Base-by-base conservation (phyloP, 2,888 invertebrate species). In the Andricus curvator region DNA sequence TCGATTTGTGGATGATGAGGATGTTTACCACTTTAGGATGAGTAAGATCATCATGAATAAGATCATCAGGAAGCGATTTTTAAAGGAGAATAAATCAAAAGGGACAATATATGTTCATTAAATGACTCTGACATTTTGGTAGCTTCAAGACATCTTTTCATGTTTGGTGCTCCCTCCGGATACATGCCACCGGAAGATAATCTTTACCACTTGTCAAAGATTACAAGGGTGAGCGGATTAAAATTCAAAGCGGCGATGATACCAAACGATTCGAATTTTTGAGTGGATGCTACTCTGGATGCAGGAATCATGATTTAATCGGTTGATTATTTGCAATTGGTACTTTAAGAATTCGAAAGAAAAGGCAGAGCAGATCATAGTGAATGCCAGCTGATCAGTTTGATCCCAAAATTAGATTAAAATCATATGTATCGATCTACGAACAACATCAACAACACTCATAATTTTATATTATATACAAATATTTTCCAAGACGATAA, bases 91-190 rank as follows among this genome's bases (percentile, higher is more conserved):
- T 68, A 78, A 13, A 64, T n/a, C 17, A 70, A 37, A 37, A 64
- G 66, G 67, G 88, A 86, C 89, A 87, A 89, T 90, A 88, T 84
- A 86, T 88, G 77, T 84, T 79, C 88, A 83, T 88, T 86, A 88
- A 88, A 89, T 88, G 88, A 86, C 83, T 77, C 13, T 81, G 83
- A 78, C 83, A 80, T 85, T 70, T 84, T 79, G 84, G 81, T 83
- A 85, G 85, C 81, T 84, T 86, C 81, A 85, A 84, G 82, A 87
- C 84, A 79, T 86, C 87, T 86, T 88, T 88, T 86, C 86, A 85
- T 84, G 78, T 81, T 83, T 84, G 86, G 86, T 87, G 81, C 80
- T 85, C 83, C 80, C 80, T 65, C 74, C 77, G 82, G 80, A 79
- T 77, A 70, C 66, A n/a, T 64, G 68, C 70, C 74, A 62, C 77